Conservation (phyloP, 92 coral and sea anemone genomes). For the Epizoanthus stellaris region DNA sequence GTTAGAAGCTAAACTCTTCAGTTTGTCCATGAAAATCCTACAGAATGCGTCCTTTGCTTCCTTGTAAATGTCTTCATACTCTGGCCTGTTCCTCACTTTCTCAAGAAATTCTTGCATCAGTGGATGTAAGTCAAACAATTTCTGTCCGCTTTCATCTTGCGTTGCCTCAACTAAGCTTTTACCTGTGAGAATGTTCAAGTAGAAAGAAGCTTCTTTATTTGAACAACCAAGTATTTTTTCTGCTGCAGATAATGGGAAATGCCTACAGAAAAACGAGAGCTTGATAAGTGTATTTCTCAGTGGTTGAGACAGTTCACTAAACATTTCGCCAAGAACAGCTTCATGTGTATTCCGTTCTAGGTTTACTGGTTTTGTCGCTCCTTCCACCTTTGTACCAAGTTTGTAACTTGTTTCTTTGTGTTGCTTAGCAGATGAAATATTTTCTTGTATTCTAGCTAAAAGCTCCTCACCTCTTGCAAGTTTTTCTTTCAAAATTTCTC, state of each 20-base stretch:
- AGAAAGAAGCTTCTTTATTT: no score
- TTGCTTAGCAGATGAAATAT: not conserved
- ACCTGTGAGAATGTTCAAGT: no score
- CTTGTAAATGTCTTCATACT: conserved; percentile 11
- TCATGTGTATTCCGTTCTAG: no score
- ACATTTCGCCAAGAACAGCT: no score
- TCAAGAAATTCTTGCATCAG: conserved; percentile 52
- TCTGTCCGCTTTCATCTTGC: conserved; percentile 4
- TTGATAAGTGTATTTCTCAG: no score
- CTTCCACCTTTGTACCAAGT: no score
- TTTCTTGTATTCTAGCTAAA: conserved; percentile 37
- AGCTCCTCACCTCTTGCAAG: conserved; percentile 45
- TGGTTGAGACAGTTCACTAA: no score
- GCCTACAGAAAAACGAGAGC: no score
- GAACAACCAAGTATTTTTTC: no score
- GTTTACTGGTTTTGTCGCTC: no score
- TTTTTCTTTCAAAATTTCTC: conserved; percentile 54
- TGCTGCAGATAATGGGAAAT: no score
- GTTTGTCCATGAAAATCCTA: conserved; percentile 32
- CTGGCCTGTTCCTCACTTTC: conserved; percentile 7
- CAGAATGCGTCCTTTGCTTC: conserved; percentile 58
- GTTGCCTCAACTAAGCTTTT: not conserved
- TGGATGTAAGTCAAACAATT: conserved; percentile 59
- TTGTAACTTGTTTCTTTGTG: no score
- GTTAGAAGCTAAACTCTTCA: conserved; percentile 42